phyloP scores from a whole-genome alignment of 2,797 vertebrate genomes.

The Clamator glandarius region DNA sequence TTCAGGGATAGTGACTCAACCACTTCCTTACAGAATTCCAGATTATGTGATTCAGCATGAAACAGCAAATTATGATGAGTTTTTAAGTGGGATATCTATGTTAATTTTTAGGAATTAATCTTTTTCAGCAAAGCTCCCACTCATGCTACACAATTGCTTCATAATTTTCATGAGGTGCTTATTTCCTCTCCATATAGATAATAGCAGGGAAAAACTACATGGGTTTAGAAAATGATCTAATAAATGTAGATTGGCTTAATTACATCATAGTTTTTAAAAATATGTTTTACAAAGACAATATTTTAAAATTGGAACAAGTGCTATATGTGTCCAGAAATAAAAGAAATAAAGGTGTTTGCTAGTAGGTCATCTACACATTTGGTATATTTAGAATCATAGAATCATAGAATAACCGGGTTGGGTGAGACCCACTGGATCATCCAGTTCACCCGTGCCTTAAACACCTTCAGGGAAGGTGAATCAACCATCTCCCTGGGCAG shows the following conservation, averaged over 20 bases:
- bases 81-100: not conserved
- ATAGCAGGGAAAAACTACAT: not conserved
- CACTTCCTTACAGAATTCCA: not conserved
- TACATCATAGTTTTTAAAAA: not conserved
- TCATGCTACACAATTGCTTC: not conserved
- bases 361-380: not conserved
- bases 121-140: not conserved
- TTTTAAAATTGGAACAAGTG: not conserved
- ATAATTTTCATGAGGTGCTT: not conserved
- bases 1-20: no score
- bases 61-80: not conserved
- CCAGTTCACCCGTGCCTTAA: no score
- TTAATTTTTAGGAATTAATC: not conserved
- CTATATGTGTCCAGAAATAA: not conserved
- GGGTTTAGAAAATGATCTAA: not conserved
- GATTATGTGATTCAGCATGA: not conserved
- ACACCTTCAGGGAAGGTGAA: no score
- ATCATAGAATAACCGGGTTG: no score
- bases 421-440: no score
- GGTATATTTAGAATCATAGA: not conserved
- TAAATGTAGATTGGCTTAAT: not conserved
- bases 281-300: not conserved
- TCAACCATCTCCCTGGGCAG: no score
- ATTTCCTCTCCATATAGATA: not conserved
- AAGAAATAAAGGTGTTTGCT: not conserved